Evolutionary conservation across 2,888 invertebrate species (phyloP), one percentile per base, ranked within the genome.

Genomic region (Dastarcus helophoroides): DNA sequence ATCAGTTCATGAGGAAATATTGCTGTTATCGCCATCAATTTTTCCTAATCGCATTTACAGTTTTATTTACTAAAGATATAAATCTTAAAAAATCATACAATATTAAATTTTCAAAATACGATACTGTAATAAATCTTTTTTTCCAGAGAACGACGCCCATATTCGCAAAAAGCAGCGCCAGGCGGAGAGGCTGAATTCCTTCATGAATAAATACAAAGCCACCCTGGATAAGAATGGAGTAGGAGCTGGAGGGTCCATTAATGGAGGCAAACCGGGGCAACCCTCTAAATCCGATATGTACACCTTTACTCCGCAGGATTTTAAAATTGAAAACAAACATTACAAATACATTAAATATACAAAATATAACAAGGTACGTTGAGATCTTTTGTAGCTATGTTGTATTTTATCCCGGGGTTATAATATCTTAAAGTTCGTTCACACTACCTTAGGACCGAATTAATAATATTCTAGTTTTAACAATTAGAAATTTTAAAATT

Each of bases 261-360:
- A 50, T 35, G 52, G 51, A 19, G 53, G 44, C 28, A 54, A 51
- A 35, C 47, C 49, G 2, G 39, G 42, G 9, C 50, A 53, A 2
- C 42, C 48, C 16, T 35, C 44, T 9, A 56, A 54, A 39, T 49
- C 52, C 16, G 66, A 69, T 36, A 65, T 67, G 48, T 75, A 74
- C 56, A 77, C 76, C 26, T 73, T 78, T 51, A 78, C 77, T 11
- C 79, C 79, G 2, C 75, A 78, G 52, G 79, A 79, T 57, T 77
- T 80, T 56, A 79, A 78, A 60, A 79, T 78, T 49, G 79, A 79
- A 51, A 79, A 79, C 64, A 79, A 80, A 58, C 79, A 79, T 58
- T 80, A 79, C 60, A 79, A 79, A 54, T 79, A 79, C 58, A 74
- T 79, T 46, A 79, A 79, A 58, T 80, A 79, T 54, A 76, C 75